A percentile compares a stretch with the other conserved stretches of the same genome.
Evolutionary conservation across 2,797 vertebrate genomes (phyloP).

Genomic region (Gadopsis bispinosus): DNA sequence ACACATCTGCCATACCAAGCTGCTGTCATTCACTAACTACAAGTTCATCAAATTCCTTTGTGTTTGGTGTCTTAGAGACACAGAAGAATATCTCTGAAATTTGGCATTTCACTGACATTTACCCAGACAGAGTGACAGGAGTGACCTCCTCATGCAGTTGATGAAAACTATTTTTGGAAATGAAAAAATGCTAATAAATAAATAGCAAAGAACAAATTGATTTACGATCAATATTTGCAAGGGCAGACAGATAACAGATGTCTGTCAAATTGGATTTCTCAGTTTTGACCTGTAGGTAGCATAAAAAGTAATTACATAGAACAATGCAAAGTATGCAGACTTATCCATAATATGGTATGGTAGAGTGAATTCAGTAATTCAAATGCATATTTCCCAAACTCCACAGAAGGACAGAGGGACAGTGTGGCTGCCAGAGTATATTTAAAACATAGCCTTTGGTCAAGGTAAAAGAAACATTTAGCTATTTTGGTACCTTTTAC

Average conservation of each 20-base stretch:
- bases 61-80: conserved; percentile 26
- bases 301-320: conserved; percentile 41
- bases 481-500: conserved; percentile 48
- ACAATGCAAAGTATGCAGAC: conserved; percentile 32
- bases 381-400: conserved; percentile 17
- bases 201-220: conserved; percentile 46
- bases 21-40: conserved; percentile 25
- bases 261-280: conserved; percentile 50
- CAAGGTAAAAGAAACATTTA: conserved; percentile 46
- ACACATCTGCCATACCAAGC: not conserved
- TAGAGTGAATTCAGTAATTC: conserved; percentile 23
- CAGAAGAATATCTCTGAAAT: conserved; percentile 39
- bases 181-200: conserved; percentile 51
- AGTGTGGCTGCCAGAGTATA: conserved; percentile 26
- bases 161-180: conserved; percentile 56
- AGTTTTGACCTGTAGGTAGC: conserved; percentile 32
- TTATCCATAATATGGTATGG: conserved; percentile 15
- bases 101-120: conserved; percentile 71
- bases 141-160: conserved; percentile 34
- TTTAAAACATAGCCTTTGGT: conserved; percentile 28
- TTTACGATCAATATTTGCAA: conserved; percentile 60
- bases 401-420: conserved; percentile 10
- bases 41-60: conserved; percentile 44
- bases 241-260: conserved; percentile 42
- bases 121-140: conserved; percentile 46